These are phyloP conservation scores for Tor tambroides DNA, from an alignment of 2,113 vertebrate species.

Conservation along the genomic window DNA sequence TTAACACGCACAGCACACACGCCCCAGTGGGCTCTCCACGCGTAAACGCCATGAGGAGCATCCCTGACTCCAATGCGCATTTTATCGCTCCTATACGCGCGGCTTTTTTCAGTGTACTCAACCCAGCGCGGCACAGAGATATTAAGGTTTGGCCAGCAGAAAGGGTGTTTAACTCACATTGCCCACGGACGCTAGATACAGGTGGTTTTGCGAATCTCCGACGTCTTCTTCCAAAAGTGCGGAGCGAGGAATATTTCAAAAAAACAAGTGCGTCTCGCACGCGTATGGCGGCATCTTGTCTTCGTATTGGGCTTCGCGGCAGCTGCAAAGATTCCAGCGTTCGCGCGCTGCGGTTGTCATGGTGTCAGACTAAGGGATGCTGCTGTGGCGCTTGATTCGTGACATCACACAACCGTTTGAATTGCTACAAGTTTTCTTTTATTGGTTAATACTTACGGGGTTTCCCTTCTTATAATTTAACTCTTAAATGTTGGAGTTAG, in stretches of 20 bases:
- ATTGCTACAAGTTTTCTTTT: constrained; percentile 23
- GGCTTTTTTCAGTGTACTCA: neutral
- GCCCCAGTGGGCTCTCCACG: constrained; percentile 27
- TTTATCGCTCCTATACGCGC: constrained; percentile 10
- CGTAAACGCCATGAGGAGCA: constrained; percentile 21
- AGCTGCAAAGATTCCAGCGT: constrained; percentile 34
- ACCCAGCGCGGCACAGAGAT: neutral
- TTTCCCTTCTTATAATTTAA: neutral
- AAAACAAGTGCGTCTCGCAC: neutral
- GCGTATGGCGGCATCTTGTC: constrained; percentile 11
- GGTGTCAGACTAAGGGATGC: constrained; percentile 30
- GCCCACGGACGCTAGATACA: constrained; percentile 16
- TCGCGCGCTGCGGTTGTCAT: constrained; percentile 50
- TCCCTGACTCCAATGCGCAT: constrained; percentile 37
- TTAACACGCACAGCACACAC: constrained; percentile 12
- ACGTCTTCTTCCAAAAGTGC: constrained; percentile 19
- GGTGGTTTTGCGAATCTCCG: constrained; percentile 21
- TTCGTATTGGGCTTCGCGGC: constrained; percentile 18
- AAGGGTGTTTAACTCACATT: neutral
- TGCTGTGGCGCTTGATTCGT: constrained; percentile 21
- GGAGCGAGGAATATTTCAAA: neutral
- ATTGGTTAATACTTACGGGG: neutral
- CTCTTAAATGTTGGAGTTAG: neutral
- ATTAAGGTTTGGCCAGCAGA: neutral
- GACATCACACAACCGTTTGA: constrained; percentile 1